Evolutionary conservation across 2,888 invertebrate genomes (phyloP), one percentile per base, ranked within the genome.

Genomic region (Meandrusa payeni): DNA sequence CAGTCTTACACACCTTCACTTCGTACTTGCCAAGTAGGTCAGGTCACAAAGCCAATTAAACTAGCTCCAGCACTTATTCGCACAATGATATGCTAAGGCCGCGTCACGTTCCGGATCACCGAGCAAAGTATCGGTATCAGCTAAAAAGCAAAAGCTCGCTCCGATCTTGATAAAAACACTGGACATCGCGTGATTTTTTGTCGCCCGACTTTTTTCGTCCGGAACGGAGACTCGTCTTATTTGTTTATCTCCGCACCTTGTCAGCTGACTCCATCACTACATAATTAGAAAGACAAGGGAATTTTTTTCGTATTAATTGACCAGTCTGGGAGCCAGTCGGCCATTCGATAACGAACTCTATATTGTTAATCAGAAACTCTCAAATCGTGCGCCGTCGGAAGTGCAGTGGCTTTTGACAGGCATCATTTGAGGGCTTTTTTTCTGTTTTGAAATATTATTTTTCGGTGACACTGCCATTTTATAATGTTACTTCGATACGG

Each of bases 201-300:
- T 22, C 9, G 5, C 46, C 53, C 51, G 43, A 23, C 47, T 59
- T 60, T 50, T 55, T 55, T 55, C 54, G 50, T 51, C 51, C 50
- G 46, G 64, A 73, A 74, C 76, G 75, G 78, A 77, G 76, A 76
- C 69, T 78, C 78, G 61, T 77, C 61, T 59, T 61, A 79, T 81
- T 81, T 79, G 78, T 82, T 85, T 83, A 83, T 85, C 83, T 82
- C 69, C 24, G 50, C 62, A 62, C 62, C 66, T 66, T 74, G 80
- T 76, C 75, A 76, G 76, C 79, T 73, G 74, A 60, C 67, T 61
- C 68, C 79, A 72, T 80, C 79, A 68, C 72, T 64, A 72, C 64
- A 70, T 80, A 80, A 83, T 83, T 81, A 81, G 77, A 72, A 68
- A 76, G 75, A 81, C 81, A 77, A 72, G 76, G 64, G 65, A 66